phyloP scores from a whole-genome alignment of 2,113 vertebrate species.

The Anguilla rostrata region DNA sequence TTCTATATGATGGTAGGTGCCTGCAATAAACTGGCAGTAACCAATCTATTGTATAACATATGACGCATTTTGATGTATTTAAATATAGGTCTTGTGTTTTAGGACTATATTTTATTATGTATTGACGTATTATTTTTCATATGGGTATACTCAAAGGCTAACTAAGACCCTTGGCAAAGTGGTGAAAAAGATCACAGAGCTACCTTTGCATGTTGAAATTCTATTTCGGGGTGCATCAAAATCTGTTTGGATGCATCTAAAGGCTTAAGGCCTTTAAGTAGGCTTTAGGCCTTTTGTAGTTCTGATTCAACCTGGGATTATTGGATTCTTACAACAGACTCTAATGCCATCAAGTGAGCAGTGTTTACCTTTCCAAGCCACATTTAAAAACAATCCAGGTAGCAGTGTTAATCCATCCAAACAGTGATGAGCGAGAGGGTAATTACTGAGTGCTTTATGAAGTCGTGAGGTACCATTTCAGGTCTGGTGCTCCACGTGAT shows the following conservation, averaged over 20 bases:
- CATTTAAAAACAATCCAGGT: slow-evolving; percentile 14
- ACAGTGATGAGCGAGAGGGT: background rate
- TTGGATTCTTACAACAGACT: slow-evolving; percentile 23
- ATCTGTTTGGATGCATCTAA: slow-evolving; percentile 28
- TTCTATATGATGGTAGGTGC: background rate
- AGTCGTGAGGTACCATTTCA: background rate
- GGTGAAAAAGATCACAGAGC: slow-evolving; percentile 7
- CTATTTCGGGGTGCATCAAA: slow-evolving; percentile 24
- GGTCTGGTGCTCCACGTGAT: background rate
- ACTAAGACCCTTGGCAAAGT: background rate
- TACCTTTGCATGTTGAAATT: slow-evolving; percentile 15
- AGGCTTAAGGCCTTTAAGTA: slow-evolving; percentile 10
- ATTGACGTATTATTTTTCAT: background rate
- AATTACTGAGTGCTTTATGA: slow-evolving; percentile 7
- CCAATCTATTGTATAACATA: background rate
- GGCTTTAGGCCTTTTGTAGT: slow-evolving; percentile 25
- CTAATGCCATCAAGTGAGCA: slow-evolving; percentile 18
- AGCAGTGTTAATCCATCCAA: background rate
- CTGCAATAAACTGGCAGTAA: background rate
- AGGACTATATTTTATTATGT: background rate
- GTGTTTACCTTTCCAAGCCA: slow-evolving; percentile 24
- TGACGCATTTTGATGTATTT: background rate
- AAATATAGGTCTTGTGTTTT: background rate
- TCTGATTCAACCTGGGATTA: slow-evolving; percentile 19
- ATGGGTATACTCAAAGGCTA: background rate